Evolutionary conservation across 2,797 vertebrate species (phyloP).

Genomic region (Phrynocephalus guinanensis): DNA sequence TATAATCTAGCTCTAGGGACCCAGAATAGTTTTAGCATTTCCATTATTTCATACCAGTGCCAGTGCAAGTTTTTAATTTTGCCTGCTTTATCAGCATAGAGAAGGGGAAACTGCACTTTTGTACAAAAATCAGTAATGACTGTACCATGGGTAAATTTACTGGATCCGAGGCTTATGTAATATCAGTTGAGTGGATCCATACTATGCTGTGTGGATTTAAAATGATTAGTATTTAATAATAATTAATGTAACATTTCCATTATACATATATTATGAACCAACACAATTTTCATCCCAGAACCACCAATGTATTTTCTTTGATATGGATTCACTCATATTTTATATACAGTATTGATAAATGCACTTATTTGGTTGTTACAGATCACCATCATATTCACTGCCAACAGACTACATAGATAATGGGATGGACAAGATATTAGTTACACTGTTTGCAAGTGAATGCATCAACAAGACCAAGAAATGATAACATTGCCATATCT

Average conservation of each 20-base stretch:
- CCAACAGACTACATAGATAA: slow-evolving; percentile 57
- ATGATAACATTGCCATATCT: slow-evolving; percentile 45
- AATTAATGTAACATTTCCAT: not conserved
- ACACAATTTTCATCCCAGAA: slow-evolving; percentile 28
- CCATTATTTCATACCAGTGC: too few species aligned
- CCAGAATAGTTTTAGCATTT: not conserved
- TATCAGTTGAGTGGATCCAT: not conserved
- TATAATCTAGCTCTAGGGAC: not conserved
- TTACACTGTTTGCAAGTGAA: slow-evolving; percentile 21
- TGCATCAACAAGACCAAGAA: slow-evolving; percentile 12
- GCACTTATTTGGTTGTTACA: not conserved
- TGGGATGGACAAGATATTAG: slow-evolving; percentile 46
- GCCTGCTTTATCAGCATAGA: not conserved
- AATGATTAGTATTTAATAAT: too few species aligned
- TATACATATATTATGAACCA: not conserved
- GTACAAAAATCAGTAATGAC: not conserved
- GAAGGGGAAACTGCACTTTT: not conserved
- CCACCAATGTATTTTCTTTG: slow-evolving; percentile 33
- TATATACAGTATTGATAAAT: slow-evolving; percentile 7
- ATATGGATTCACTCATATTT: slow-evolving; percentile 7
- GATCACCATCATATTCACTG: slow-evolving; percentile 42
- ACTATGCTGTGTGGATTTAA: not conserved
- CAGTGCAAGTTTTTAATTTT: not conserved
- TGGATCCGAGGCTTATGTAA: too few species aligned
- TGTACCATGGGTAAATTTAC: not conserved